Conservation (phyloP, 2,888 invertebrate genomes). For the Nemotelus pantherinus region DNA sequence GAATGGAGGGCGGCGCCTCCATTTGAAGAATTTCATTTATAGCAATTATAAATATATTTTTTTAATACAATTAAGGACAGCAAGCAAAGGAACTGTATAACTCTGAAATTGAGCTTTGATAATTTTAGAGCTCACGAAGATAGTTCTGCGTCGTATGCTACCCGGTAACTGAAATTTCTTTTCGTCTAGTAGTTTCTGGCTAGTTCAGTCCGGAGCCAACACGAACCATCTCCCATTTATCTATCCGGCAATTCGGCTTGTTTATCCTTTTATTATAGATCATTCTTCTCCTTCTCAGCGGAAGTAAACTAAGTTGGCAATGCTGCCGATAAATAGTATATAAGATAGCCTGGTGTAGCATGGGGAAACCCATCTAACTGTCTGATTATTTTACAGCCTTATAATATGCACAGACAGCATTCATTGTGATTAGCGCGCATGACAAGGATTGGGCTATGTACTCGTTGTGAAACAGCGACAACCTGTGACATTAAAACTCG, state of each 20-base stretch:
- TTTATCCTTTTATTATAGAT: conserved; percentile 19
- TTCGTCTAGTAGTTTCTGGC: not conserved
- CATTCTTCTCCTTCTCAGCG: not conserved
- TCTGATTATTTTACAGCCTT: conserved; percentile 12
- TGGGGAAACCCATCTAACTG: conserved; percentile 14
- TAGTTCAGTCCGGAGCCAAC: not conserved
- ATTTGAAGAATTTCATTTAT: conserved; percentile 49
- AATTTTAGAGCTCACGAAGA: not conserved
- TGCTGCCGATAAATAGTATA: not conserved
- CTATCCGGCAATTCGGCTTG: conserved; percentile 13
- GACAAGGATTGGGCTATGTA: too few species aligned
- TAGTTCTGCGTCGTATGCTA: conserved; percentile 25
- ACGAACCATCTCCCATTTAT: conserved; percentile 2
- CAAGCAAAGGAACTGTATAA: not conserved
- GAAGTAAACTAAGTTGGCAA: not conserved
- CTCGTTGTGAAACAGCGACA: not conserved
- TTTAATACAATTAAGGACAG: not conserved
- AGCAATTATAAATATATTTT: not conserved
- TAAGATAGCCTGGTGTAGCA: not conserved
- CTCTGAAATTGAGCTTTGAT: not conserved
- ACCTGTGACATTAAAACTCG: conserved; percentile 26
- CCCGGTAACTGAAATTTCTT: conserved; percentile 9
- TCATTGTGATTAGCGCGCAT: too few species aligned
- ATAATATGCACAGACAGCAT: not conserved
- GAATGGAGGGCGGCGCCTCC: conserved; percentile 37